Evolutionary conservation across 2,888 invertebrate species (phyloP), one percentile per base, ranked within the genome.

Genomic region (Abrostola triplasia): DNA sequence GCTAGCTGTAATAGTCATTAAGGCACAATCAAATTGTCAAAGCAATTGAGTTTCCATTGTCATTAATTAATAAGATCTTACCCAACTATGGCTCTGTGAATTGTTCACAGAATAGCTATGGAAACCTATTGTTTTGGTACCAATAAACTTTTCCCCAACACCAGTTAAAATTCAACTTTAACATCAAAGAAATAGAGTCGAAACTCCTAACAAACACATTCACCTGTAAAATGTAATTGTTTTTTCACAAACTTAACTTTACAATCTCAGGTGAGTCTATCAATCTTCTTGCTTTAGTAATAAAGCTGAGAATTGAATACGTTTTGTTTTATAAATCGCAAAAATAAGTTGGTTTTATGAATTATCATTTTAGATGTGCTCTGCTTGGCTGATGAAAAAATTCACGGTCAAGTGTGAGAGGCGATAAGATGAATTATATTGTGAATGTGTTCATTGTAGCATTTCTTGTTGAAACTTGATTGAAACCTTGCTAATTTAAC

Each of bases 391-490:
- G 58, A 65, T 59, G 49, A 70, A 70, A 70, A 67, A 54, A 68
- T 67, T 67, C 63, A 76, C 66, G 65, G 74, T 66, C 51, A 66
- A 60, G 70, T 73, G 70, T 60, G 77, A 76, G 57, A 35, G 50
- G 50, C 24, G 24, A 70, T 73, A 50, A 70, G 63, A 41, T 59
- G 51, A 50, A 53, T 53, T 36, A 9, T 36, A 56, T 52, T 49
- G 13, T 54, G 40, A 63, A 69, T 67, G 50, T 64, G 9, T 48
- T 37, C 6, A 24, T 8, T 42, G 52, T 6, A 0, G 13, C 8
- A 50, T 58, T 58, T 50, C 5, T 35, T 11, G 24, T 48, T 35
- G 1, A 9, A 7, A 40, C 10, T 9, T 7, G 24, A 24, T 24
- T 24, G 24, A 4, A 24, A 24, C 24, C 24, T 24, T 44, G 44